phyloP scores from a whole-genome alignment of 2,888 invertebrate genomes.

The Xanthorhoe designata region DNA sequence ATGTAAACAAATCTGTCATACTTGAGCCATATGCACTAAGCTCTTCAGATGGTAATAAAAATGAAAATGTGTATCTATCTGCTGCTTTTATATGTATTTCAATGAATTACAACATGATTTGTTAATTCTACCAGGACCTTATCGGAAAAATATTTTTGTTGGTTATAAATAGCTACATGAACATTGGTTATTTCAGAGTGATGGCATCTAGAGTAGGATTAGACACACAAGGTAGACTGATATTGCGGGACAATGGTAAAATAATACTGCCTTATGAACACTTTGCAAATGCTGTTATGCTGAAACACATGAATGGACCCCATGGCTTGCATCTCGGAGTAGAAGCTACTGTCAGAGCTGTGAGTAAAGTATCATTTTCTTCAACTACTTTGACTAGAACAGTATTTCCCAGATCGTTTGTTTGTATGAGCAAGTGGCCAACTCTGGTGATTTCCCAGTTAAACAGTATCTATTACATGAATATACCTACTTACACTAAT shows the following conservation, averaged over 20 bases:
- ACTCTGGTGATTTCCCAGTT: too few relatives aligned
- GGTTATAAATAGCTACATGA: neutral
- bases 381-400: too few relatives aligned
- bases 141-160: slow-evolving; percentile 4
- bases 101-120: neutral
- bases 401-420: too few relatives aligned
- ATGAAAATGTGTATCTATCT: neutral
- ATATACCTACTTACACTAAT: too few relatives aligned
- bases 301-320: slow-evolving; percentile 95
- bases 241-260: slow-evolving; percentile 94
- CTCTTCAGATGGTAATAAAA: neutral
- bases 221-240: slow-evolving; percentile 93
- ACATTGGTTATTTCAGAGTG: slow-evolving; percentile 86
- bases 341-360: slow-evolving; percentile 93
- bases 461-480: too few relatives aligned
- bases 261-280: slow-evolving; percentile 95
- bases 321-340: slow-evolving; percentile 93
- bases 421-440: too few relatives aligned
- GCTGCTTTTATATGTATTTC: neutral
- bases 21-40: neutral
- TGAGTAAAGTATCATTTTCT: slow-evolving; percentile 68
- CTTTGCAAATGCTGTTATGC: slow-evolving; percentile 95
- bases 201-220: slow-evolving; percentile 94
- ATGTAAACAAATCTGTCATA: slow-evolving; percentile 12
- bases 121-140: slow-evolving; percentile 6